Base-by-base conservation (phyloP, 2,113 vertebrate species). In the Bubo bubo region DNA sequence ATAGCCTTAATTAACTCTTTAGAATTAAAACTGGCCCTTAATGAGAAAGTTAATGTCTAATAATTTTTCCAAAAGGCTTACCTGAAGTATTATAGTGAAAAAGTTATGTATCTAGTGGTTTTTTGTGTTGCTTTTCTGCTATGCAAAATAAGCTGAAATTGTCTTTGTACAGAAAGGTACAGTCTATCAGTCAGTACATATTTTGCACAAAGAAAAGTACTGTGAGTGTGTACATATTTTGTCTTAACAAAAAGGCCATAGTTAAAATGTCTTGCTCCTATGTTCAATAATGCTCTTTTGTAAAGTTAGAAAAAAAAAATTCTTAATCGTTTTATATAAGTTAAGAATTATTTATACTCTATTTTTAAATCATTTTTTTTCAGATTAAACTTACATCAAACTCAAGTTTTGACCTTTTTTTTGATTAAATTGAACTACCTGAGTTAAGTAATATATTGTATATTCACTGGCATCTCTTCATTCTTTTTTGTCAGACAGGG, bases 281-380 rank as follows among this genome's bases (percentile, higher is more conserved):
- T 94, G 60, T 97, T 79, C 90, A 83, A 52, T 91, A 93, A 81
- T 93, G 89, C 92, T 97, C 90, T 97, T 91, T 87, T 98, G 96
- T 98, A 98, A 97, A 96, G 91, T 97, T 97, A 64, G 58, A 56
- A 52, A 35, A 73, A 53, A 77, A 32, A 14, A 86, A 91, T 92
- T 93, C 41, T 98, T 96, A 98, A 98, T 98, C 96, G 80, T 98
- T 97, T 97, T 98, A 90, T 98, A 81, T 97, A 98, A 97, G 97
- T 98, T 97, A 97, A 96, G 93, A 96, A 98, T 98, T 98, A 98
- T 98, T 98, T 98, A 98, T 98, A 96, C 86, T 97, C 96, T 98
- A 97, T 98, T 98, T 98, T 97, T 93, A 97, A 98, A 98, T 98
- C 77, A 34, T 96, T 75, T 98, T 96, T 43, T 88, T 98, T 98